Percentiles rank a stretch among this genome's conserved stretches.
Evolutionary conservation across 2,888 invertebrate species (phyloP).

Genomic region (Hirtodrosophila histrioides): DNA sequence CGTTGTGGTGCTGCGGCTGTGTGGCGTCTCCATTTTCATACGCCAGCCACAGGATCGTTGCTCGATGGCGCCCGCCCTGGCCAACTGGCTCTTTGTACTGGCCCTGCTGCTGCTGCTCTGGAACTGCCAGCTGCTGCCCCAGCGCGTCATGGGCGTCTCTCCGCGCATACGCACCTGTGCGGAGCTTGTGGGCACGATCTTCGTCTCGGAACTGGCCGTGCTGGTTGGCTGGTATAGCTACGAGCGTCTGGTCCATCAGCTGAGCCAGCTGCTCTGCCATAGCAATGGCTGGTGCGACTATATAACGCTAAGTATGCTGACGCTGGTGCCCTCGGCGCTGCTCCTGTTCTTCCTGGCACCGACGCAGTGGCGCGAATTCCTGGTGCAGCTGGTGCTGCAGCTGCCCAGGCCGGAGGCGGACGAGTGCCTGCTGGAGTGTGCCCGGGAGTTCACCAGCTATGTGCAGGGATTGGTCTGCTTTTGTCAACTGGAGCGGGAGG

Average conservation of each 20-base stretch:
- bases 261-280: slow-evolving; percentile 26
- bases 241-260: slow-evolving; percentile 34
- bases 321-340: slow-evolving; percentile 24
- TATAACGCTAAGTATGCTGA: slow-evolving; percentile 24
- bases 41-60: slow-evolving; percentile 23
- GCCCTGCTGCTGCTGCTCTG: slow-evolving; percentile 37
- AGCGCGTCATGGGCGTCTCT: slow-evolving; percentile 9
- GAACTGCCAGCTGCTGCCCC: slow-evolving; percentile 43
- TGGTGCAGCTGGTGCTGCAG: slow-evolving; percentile 34
- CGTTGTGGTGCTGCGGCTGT: slow-evolving; percentile 43
- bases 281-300: slow-evolving; percentile 43
- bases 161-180: slow-evolving; percentile 18
- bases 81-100: slow-evolving; percentile 31
- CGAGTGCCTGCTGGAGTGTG: slow-evolving; percentile 29
- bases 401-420: slow-evolving; percentile 43
- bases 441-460: slow-evolving; percentile 30
- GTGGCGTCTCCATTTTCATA: slow-evolving; percentile 43
- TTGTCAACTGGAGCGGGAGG: slow-evolving; percentile 35
- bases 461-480: slow-evolving; percentile 27
- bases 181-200: slow-evolving; percentile 49
- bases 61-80: slow-evolving; percentile 11
- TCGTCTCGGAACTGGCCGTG: slow-evolving; percentile 40
- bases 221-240: slow-evolving; percentile 44
- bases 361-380: slow-evolving; percentile 33
- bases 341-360: slow-evolving; percentile 34